Percentiles rank a stretch among this genome's conserved stretches.
Evolutionary conservation across 2,113 vertebrate species (phyloP).

Genomic region (Dissostichus mawsoni): DNA sequence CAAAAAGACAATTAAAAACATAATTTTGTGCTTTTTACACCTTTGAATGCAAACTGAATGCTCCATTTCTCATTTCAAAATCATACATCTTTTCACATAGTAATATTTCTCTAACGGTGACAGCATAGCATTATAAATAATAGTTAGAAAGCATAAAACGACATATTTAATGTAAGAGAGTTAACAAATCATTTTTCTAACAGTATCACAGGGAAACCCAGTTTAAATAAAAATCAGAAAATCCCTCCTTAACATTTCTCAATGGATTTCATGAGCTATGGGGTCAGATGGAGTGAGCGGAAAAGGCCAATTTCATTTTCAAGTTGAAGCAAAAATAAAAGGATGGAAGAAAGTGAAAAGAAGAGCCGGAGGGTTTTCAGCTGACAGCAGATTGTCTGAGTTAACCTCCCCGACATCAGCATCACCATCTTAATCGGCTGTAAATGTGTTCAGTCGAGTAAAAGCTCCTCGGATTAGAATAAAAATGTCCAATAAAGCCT

Average conservation of each 20-base stretch:
- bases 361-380: slow-evolving; percentile 31
- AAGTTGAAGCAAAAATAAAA: background rate
- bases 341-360: slow-evolving; percentile 47
- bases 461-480: slow-evolving; percentile 21
- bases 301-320: slow-evolving; percentile 10
- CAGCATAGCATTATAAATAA: slow-evolving; percentile 31
- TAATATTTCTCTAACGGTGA: slow-evolving; percentile 5
- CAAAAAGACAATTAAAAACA: slow-evolving; percentile 1
- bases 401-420: slow-evolving; percentile 24
- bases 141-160: slow-evolving; percentile 32
- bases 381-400: slow-evolving; percentile 40
- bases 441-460: slow-evolving; percentile 9
- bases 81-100: slow-evolving; percentile 9
- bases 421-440: background rate
- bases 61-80: slow-evolving; percentile 18
- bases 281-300: background rate
- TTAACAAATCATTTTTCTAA: background rate
- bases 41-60: slow-evolving; percentile 24
- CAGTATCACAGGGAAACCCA: background rate
- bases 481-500: background rate
- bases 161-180: background rate
- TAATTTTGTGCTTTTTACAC: slow-evolving; percentile 61
- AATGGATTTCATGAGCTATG: slow-evolving; percentile 13
- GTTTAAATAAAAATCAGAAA: background rate
- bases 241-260: slow-evolving; percentile 26